Percentiles rank a stretch among this genome's conserved stretches.
Conservation (phyloP, 2,113 vertebrate genomes). For the Lampris incognitus region DNA sequence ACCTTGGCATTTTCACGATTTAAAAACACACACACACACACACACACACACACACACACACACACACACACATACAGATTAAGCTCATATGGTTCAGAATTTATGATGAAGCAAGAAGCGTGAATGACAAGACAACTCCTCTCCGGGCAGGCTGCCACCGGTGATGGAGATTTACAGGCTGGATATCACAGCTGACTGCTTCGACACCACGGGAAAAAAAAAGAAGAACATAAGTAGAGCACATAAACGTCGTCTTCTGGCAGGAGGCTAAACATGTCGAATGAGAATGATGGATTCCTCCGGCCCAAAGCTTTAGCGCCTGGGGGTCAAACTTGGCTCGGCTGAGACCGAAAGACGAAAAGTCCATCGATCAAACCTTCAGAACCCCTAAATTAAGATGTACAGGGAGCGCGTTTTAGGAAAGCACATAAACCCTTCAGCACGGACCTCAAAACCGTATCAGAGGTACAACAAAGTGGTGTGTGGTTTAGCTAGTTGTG, state of each 20-base stretch:
- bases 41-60: slow-evolving; percentile 15
- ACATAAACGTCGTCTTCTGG: slow-evolving; percentile 12
- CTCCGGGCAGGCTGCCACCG: slow-evolving; percentile 37
- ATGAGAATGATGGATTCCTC: slow-evolving; percentile 5
- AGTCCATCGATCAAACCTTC: slow-evolving; percentile 47
- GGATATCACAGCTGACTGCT: slow-evolving; percentile 59
- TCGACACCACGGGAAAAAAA: slow-evolving; percentile 46
- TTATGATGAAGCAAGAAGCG: slow-evolving; percentile 62
- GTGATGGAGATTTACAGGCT: slow-evolving; percentile 63
- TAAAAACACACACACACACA: background rate
- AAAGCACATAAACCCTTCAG: slow-evolving; percentile 1
- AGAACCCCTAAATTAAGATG: slow-evolving; percentile 11
- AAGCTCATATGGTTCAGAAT: slow-evolving; percentile 62
- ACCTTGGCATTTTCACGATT: too few species aligned
- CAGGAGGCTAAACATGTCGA: slow-evolving; percentile 4
- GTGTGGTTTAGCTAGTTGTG: slow-evolving; percentile 26
- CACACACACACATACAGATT: slow-evolving; percentile 45
- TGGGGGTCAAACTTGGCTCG: slow-evolving; percentile 17
- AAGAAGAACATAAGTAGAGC: slow-evolving; percentile 13
- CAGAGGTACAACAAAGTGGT: slow-evolving; percentile 22
- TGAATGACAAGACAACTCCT: slow-evolving; percentile 62
- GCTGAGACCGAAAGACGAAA: slow-evolving; percentile 30
- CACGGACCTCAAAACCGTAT: slow-evolving; percentile 31
- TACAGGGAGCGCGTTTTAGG: slow-evolving; percentile 26
- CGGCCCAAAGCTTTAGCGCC: slow-evolving; percentile 20